Evolutionary conservation across 2,113 vertebrate genomes (phyloP), one percentile per base, ranked within the genome.

Genomic region (Tychaedon coryphoeus): DNA sequence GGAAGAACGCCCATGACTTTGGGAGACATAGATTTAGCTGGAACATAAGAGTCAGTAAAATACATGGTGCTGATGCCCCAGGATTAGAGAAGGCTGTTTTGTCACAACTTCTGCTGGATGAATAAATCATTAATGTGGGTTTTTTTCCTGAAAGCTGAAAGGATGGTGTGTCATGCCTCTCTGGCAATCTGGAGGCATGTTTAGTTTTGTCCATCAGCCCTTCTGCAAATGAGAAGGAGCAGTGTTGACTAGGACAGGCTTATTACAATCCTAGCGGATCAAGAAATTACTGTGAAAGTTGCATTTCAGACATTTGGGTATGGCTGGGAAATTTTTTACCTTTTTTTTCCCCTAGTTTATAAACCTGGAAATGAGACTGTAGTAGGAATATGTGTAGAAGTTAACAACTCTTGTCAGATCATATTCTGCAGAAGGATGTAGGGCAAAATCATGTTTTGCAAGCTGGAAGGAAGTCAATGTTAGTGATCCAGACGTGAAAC

Each of bases 271-370:
- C 4, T 6, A 43, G 43, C 2, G 19, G 31, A 43, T 66, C 50
- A 77, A 77, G 64, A 87, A 76, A 86, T 84, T n/a, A 61, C 65
- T 81, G 58, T 91, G 80, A 56, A 76, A 57, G n/a, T 60, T 69
- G 18, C 34, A 58, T 31, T 64, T 66, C 65, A 54, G 58, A 51
- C 43, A 36, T 54, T 47, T 75, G 28, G 8, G 6, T 86, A 54
- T 45, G 34, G 31, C 42, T 81, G 47, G 51, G 11, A 62, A 64
- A 56, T 56, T 42, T 29, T 38, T 79, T 42, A 7, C 42, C 6
- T 19, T 28, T 87, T 36, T 51, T 24, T 13, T 10, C 0, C 8
- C 23, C 33, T 53, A 18, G 10, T 67, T 69, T 88, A 38, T 62
- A 86, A 82, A 62, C 34, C 26, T 86, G 48, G 13, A 31, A 93